Evolutionary conservation across 2,888 invertebrate species (phyloP).

Genomic region (Noctua fimbriata): DNA sequence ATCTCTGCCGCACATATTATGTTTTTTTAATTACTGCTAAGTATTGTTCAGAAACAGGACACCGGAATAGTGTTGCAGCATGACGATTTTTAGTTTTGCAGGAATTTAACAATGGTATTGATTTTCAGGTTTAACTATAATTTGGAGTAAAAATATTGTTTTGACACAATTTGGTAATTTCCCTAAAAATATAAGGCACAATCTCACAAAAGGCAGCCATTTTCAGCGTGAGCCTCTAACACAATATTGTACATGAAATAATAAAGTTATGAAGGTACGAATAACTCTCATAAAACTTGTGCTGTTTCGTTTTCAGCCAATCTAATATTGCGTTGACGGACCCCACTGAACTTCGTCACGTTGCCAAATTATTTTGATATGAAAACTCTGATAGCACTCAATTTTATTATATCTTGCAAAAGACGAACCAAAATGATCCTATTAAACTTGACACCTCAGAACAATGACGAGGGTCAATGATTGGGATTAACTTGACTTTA

Average conservation of each 20-base stretch:
- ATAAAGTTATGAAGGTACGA: constrained; percentile 47
- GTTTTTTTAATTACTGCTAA: background rate
- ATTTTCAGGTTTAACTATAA: background rate
- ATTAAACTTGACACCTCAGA: background rate
- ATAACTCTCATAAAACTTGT: constrained; percentile 37
- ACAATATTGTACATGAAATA: constrained; percentile 45
- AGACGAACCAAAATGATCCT: background rate
- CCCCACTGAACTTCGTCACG: constrained; percentile 33
- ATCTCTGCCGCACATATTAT: background rate
- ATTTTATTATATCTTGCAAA: constrained; percentile 2
- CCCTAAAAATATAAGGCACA: background rate
- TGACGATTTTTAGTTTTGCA: background rate
- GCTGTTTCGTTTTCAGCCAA: constrained; percentile 41
- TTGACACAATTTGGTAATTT: background rate
- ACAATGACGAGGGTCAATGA: constrained; percentile 23
- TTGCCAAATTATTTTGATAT: constrained; percentile 52
- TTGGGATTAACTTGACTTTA: constrained; percentile 16
- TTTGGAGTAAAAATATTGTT: too few species aligned
- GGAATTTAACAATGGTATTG: background rate
- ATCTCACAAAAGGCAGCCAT: background rate
- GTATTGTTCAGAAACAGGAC: constrained; percentile 17
- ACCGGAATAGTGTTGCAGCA: background rate
- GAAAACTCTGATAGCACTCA: constrained; percentile 13
- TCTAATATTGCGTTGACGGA: constrained; percentile 35
- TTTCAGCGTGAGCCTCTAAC: too few species aligned